phyloP scores from a whole-genome alignment of 2,888 invertebrate genomes.

The Phlogophora meticulosa region DNA sequence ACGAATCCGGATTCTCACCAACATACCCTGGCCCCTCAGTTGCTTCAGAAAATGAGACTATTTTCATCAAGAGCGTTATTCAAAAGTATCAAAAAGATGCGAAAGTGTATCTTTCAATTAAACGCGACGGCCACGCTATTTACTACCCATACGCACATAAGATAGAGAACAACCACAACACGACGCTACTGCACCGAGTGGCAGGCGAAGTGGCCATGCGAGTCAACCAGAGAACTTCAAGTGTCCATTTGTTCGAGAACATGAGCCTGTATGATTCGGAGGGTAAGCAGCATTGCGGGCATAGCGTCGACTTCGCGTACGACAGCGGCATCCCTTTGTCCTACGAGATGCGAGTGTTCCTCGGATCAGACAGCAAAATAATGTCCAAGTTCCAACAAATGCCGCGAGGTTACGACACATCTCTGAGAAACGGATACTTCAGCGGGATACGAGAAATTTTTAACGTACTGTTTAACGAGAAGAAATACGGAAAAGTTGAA shows the following conservation, averaged over 20 bases:
- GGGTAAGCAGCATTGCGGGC: conserved; percentile 79
- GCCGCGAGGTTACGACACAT: conserved; percentile 78
- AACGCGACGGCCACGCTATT: conserved; percentile 93
- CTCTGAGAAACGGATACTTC: conserved; percentile 81
- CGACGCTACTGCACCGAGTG: conserved; percentile 61
- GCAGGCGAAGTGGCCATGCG: conserved; percentile 76
- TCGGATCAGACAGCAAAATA: conserved; percentile 74
- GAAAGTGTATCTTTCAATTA: conserved; percentile 93
- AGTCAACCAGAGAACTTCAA: conserved; percentile 79
- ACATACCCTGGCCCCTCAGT: conserved; percentile 90
- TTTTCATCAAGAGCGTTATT: conserved; percentile 90
- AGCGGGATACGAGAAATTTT: conserved; percentile 82
- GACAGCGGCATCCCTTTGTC: conserved; percentile 72
- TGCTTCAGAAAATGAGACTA: conserved; percentile 93
- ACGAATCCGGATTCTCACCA: conserved; percentile 72
- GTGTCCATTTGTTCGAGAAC: conserved; percentile 77
- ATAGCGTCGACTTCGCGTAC: conserved; percentile 84
- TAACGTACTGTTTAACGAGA: conserved; percentile 73
- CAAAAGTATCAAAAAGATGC: conserved; percentile 84
- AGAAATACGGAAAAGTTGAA: conserved; percentile 66
- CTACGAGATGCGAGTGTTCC: conserved; percentile 85
- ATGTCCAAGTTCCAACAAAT: conserved; percentile 80
- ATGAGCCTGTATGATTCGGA: conserved; percentile 76
- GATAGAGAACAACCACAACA: conserved; percentile 50
- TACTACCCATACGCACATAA: conserved; percentile 92